Percentiles rank a stretch among this genome's conserved stretches.
phyloP scores from a whole-genome alignment of 2,113 vertebrate species.

The rabbit (Oryctolagus cuniculus) region DNA sequence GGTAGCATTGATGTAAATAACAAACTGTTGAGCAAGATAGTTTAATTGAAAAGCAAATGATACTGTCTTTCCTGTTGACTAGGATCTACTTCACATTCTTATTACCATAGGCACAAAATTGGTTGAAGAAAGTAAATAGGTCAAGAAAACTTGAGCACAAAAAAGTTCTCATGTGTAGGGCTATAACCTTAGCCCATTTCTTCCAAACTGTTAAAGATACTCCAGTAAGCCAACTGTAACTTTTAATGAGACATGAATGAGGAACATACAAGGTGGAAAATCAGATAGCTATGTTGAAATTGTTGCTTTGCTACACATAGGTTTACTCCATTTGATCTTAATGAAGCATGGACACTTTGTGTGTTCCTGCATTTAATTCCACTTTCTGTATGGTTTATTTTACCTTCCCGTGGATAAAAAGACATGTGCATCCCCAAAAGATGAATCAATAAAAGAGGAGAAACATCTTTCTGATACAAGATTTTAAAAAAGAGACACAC shows the following conservation, averaged over 20 bases:
- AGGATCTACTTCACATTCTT: slow-evolving; percentile 69
- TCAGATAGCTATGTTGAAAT: slow-evolving; percentile 12
- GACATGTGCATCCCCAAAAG: slow-evolving; percentile 60
- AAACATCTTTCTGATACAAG: slow-evolving; percentile 54
- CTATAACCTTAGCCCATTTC: slow-evolving; percentile 25
- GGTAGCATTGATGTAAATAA: slow-evolving; percentile 67
- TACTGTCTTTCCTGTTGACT: slow-evolving; percentile 62
- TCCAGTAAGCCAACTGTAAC: slow-evolving; percentile 59
- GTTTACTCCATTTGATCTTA: slow-evolving; percentile 72
- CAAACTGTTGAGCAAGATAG: slow-evolving; percentile 73
- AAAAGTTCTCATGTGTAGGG: slow-evolving; percentile 43
- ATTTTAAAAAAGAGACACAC: slow-evolving; percentile 42
- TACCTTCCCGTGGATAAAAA: slow-evolving; percentile 71
- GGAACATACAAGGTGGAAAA: slow-evolving; percentile 64
- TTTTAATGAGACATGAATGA: slow-evolving; percentile 71
- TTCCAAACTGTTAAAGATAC: slow-evolving; percentile 39
- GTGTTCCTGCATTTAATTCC: slow-evolving; percentile 49
- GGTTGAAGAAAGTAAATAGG: slow-evolving; percentile 66
- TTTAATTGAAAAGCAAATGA: slow-evolving; percentile 73
- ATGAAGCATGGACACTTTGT: slow-evolving; percentile 63
- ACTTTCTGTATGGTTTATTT: slow-evolving; percentile 64
- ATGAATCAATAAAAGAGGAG: slow-evolving; percentile 71
- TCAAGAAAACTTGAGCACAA: neutral
- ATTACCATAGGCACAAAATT: slow-evolving; percentile 64
- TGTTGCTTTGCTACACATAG: neutral